These are phyloP conservation scores for Phodopus roborovskii DNA, from an alignment of 2,113 vertebrate genomes.

Conservation along the genomic window DNA sequence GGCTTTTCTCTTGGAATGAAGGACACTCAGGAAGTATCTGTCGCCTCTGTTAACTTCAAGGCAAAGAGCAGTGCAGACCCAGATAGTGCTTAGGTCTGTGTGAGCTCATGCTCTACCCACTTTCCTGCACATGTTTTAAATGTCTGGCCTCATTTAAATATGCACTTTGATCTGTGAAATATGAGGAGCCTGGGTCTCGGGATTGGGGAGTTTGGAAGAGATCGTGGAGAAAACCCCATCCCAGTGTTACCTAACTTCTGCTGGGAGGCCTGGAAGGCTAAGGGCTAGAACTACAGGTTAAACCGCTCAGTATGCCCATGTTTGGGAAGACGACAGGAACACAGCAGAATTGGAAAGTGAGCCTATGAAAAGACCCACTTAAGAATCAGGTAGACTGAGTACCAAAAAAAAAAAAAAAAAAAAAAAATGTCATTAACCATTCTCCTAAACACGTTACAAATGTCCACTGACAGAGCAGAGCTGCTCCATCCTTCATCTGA, in stretches of 20 bases:
- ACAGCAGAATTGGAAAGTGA: neutral
- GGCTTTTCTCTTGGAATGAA: neutral
- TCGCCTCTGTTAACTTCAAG: neutral
- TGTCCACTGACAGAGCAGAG: neutral
- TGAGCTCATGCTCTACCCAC: neutral
- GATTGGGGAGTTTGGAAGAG: neutral
- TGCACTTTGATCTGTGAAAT: neutral
- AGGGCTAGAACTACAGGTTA: neutral
- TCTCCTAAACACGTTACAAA: neutral
- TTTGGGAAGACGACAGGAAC: neutral
- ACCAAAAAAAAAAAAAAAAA: neutral
- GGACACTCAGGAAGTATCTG: neutral
- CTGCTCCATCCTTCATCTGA: neutral
- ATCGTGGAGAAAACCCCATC: neutral
- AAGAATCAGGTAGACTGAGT: neutral
- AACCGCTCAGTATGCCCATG: neutral
- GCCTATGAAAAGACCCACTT: neutral
- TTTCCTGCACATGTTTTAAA: neutral
- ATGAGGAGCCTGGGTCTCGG: neutral
- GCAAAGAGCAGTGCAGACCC: neutral
- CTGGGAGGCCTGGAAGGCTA: neutral
- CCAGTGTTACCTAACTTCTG: neutral
- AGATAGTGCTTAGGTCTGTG: neutral
- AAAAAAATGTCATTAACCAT: neutral
- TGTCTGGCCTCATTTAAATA: conserved; percentile 16